Evolutionary conservation across 2,888 invertebrate species (phyloP).

Genomic region (Diplolepis rosae): DNA sequence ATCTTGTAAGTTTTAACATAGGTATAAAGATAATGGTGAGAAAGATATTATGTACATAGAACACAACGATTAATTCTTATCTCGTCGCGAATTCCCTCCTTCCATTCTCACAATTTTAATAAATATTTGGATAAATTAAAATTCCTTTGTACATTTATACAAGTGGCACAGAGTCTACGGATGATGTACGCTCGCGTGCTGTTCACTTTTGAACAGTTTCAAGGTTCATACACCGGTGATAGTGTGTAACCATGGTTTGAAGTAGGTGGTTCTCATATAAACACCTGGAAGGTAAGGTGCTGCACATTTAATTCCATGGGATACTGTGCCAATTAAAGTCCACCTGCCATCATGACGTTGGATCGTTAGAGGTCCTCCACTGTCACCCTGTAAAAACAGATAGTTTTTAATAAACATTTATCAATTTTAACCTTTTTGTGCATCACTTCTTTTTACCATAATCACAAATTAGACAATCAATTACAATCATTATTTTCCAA

Average conservation of each 20-base stretch:
- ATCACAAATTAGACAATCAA: too few species aligned
- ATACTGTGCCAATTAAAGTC: constrained; percentile 92
- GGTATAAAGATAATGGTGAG: constrained; percentile 42
- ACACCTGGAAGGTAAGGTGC: constrained; percentile 94
- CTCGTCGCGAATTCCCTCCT: background rate
- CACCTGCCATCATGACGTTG: constrained; percentile 89
- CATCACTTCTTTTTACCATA: too few species aligned
- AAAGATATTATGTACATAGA: constrained; percentile 55
- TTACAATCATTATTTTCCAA: too few species aligned
- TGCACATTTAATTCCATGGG: constrained; percentile 96
- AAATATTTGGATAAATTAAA: constrained; percentile 61
- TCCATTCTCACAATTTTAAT: background rate
- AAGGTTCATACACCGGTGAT: constrained; percentile 82
- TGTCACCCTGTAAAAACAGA: constrained; percentile 83
- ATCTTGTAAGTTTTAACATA: constrained; percentile 53
- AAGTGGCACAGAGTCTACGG: constrained; percentile 58
- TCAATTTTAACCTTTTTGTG: too few species aligned
- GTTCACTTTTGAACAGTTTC: constrained; percentile 14
- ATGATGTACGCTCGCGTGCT: constrained; percentile 30
- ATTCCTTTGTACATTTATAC: constrained; percentile 71
- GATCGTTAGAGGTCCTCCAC: constrained; percentile 91
- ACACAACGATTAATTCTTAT: constrained; percentile 44
- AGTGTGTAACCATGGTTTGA: constrained; percentile 92
- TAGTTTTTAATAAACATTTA: background rate
- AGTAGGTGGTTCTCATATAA: constrained; percentile 94